phyloP scores from a whole-genome alignment of 2,113 vertebrate species.

The Centropus unirufus region DNA sequence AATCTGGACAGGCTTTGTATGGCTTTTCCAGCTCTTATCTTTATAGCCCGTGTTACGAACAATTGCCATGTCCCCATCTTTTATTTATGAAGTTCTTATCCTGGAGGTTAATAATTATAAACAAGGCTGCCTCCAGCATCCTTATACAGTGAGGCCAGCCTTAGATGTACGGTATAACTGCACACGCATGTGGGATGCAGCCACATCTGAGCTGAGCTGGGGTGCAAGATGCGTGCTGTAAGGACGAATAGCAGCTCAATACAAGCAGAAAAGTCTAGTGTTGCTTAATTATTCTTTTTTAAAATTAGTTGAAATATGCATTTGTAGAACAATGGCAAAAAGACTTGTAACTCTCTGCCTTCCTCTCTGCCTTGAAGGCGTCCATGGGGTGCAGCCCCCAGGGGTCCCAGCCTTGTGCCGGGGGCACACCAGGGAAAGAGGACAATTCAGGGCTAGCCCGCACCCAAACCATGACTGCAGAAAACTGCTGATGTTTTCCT shows the following conservation, averaged over 20 bases:
- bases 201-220: rapidly evolving
- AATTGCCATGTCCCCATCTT: neutral
- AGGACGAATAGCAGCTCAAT: rapidly evolving
- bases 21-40: slow-evolving; percentile 31
- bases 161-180: rapidly evolving
- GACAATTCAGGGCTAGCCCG: neutral
- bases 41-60: neutral
- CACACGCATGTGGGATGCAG: rapidly evolving
- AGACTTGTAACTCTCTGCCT: too few relatives aligned
- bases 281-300: neutral
- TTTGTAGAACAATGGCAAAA: neutral
- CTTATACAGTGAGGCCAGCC: rapidly evolving
- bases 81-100: neutral
- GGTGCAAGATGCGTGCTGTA: rapidly evolving
- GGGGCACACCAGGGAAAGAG: neutral
- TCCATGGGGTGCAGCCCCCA: rapidly evolving
- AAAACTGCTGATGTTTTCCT: slow-evolving; percentile 59
- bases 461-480: neutral
- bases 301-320: neutral
- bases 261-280: neutral
- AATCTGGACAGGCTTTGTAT: neutral
- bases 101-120: neutral
- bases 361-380: rapidly evolving
- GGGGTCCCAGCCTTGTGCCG: rapidly evolving
- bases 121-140: neutral